Conservation (phyloP, 1,140 invertebrate genomes). For the Orchesella cincta region DNA sequence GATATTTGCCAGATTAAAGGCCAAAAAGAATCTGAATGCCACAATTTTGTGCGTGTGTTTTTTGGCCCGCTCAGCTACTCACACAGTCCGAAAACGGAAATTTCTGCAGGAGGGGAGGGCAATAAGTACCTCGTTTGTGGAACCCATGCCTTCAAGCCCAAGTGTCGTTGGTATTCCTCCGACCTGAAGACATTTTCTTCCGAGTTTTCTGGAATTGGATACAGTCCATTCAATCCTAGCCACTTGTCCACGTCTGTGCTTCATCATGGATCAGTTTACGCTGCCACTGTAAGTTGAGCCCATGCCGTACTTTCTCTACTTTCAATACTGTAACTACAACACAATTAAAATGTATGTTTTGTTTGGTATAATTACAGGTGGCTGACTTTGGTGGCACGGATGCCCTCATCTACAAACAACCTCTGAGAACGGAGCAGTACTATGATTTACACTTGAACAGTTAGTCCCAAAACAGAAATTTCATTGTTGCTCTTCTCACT, state of each 20-base stretch:
- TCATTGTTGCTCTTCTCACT: neutral
- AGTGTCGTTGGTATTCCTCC: slow-evolving; percentile 66
- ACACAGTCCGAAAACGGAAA: slow-evolving; percentile 17
- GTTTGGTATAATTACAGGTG: no score
- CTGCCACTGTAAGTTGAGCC: no score
- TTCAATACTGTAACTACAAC: no score
- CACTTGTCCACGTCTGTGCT: slow-evolving; percentile 45
- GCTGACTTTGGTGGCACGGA: slow-evolving; percentile 90
- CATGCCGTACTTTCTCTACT: no score
- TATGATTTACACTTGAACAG: slow-evolving; percentile 81
- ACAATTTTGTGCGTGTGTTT: slow-evolving; percentile 86
- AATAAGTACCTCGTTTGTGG: slow-evolving; percentile 79
- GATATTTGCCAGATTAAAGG: slow-evolving; percentile 79
- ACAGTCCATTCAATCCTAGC: slow-evolving; percentile 46
- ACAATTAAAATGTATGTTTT: no score
- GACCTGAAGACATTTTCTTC: slow-evolving; percentile 34
- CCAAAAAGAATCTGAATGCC: slow-evolving; percentile 80
- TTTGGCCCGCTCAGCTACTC: slow-evolving; percentile 40
- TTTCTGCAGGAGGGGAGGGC: slow-evolving; percentile 37
- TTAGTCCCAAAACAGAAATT: slow-evolving; percentile 57
- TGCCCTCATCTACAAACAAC: slow-evolving; percentile 83
- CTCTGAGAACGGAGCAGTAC: slow-evolving; percentile 85
- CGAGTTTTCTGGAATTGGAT: slow-evolving; percentile 46
- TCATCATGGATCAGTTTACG: slow-evolving; percentile 45
- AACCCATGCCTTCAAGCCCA: slow-evolving; percentile 90